A percentile compares a stretch with the other conserved stretches of the same genome.
Evolutionary conservation across 2,113 vertebrate genomes (phyloP).

Genomic region (Paradoxurus hermaphroditus): DNA sequence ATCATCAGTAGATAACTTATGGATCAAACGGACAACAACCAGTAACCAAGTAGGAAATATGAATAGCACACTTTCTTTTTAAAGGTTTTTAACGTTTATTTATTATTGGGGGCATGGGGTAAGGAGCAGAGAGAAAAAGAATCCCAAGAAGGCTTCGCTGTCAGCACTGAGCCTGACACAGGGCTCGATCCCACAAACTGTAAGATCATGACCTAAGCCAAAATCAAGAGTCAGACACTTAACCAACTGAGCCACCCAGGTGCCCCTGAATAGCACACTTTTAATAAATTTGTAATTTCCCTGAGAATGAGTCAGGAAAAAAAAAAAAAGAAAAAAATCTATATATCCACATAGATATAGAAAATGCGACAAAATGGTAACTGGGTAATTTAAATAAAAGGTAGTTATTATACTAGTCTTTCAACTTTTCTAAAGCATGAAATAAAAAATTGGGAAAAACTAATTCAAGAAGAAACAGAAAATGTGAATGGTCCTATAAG

Average conservation of each 20-base stretch:
- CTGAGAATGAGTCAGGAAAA: neutral
- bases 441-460: neutral
- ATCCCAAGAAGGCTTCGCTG: too few relatives aligned
- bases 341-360: neutral
- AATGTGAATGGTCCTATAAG: neutral
- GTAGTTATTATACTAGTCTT: neutral
- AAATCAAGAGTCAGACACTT: too few relatives aligned
- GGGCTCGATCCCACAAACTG: too few relatives aligned
- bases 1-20: neutral
- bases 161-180: too few relatives aligned
- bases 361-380: neutral
- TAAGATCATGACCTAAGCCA: too few relatives aligned
- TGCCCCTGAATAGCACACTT: too few relatives aligned
- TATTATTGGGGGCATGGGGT: too few relatives aligned
- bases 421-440: neutral
- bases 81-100: too few relatives aligned
- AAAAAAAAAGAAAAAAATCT: neutral
- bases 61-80: neutral
- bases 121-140: too few relatives aligned
- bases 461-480: neutral
- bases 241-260: too few relatives aligned
- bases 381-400: neutral
- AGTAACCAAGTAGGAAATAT: neutral
- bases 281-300: neutral
- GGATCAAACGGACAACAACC: slow-evolving; percentile 19